phyloP scores from a whole-genome alignment of 2,113 vertebrate species.

The Neomonachus schauinslandi region DNA sequence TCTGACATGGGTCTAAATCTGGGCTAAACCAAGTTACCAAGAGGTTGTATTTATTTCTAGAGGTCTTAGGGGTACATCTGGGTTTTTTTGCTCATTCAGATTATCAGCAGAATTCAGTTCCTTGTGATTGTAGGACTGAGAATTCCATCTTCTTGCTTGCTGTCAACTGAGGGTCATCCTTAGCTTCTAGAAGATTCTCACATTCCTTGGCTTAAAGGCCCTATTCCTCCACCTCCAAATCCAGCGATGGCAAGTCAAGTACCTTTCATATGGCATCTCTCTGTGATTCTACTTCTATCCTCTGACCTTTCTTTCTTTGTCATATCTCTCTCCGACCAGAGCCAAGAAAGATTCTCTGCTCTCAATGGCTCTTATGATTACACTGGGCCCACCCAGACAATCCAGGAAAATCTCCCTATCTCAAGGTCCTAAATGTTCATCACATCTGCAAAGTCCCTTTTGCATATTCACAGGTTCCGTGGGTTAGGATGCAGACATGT shows the following conservation, averaged over 20 bases:
- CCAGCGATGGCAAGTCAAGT: not conserved
- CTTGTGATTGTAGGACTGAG: not conserved
- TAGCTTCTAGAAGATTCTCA: not conserved
- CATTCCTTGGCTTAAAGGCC: not conserved
- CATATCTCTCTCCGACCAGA: not conserved
- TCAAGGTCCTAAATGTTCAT: not conserved
- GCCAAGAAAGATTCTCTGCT: not conserved
- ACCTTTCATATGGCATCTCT: not conserved
- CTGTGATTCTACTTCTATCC: not conserved
- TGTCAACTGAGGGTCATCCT: not conserved
- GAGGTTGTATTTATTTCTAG: not conserved
- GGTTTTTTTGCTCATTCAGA: not conserved
- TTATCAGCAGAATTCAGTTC: not conserved
- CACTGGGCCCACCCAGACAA: not conserved
- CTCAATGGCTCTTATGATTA: not conserved
- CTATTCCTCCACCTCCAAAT: not conserved
- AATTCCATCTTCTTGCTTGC: not conserved
- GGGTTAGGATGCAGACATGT: not conserved
- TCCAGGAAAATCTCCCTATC: not conserved
- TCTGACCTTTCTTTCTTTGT: not conserved
- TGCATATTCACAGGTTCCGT: not conserved
- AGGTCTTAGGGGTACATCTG: not conserved
- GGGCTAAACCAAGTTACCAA: not conserved
- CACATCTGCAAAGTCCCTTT: not conserved
- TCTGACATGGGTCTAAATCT: not conserved